Conservation (phyloP, 1,140 invertebrate species). For the Cecropterus lyciades region DNA sequence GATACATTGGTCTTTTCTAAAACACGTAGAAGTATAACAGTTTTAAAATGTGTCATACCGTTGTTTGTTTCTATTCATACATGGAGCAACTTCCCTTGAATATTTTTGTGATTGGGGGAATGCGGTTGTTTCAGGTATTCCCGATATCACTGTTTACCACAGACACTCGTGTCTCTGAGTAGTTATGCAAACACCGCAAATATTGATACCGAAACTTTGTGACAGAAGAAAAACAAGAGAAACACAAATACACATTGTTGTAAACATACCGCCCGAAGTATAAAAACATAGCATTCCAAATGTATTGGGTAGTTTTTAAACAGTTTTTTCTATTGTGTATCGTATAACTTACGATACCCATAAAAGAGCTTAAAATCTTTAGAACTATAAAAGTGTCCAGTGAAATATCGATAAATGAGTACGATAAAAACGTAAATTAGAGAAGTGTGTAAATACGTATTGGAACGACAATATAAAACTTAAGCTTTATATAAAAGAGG, state of each 20-base stretch:
- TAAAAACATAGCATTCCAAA: no score
- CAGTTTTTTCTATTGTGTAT: no score
- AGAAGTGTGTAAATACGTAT: no score
- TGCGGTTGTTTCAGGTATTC: conserved; percentile 46
- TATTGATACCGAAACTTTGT: conserved; percentile 65
- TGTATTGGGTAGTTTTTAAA: no score
- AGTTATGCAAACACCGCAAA: conserved; percentile 67
- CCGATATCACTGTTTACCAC: conserved; percentile 54
- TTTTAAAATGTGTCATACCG: background rate
- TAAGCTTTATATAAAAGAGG: no score
- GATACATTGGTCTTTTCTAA: background rate
- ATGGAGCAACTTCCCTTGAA: conserved; percentile 7
- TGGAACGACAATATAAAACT: no score
- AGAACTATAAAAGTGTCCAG: no score
- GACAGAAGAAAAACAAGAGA: conserved; percentile 60
- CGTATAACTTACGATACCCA: no score
- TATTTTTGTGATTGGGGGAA: conserved; percentile 34
- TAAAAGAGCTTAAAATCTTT: no score
- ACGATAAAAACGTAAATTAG: no score
- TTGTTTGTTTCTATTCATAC: conserved; percentile 27
- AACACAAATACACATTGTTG: conserved; percentile 18
- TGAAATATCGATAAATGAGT: no score
- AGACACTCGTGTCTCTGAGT: conserved; percentile 47
- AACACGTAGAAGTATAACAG: background rate
- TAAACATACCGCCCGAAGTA: conserved; percentile 8